These are phyloP conservation scores for Psettodes erumei DNA, from an alignment of 2,113 vertebrate genomes.

Conservation along the genomic window DNA sequence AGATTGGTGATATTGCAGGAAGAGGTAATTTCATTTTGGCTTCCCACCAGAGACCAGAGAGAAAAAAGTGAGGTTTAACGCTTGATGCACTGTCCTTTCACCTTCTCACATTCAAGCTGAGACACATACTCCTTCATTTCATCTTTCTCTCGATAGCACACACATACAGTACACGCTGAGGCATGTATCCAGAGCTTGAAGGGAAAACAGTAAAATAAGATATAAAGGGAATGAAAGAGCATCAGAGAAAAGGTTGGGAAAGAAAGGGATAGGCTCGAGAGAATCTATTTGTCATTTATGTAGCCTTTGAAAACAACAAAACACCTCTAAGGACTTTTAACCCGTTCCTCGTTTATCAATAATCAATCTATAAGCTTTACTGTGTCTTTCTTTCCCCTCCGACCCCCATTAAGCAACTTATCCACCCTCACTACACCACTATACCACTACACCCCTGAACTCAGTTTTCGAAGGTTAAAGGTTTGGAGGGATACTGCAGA, in stretches of 20 bases:
- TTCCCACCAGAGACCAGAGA: conserved; percentile 59
- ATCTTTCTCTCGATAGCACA: conserved; percentile 6
- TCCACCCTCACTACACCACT: background rate
- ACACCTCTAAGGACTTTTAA: background rate
- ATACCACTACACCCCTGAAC: too few species aligned
- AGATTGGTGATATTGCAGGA: conserved; percentile 71
- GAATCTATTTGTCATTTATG: background rate
- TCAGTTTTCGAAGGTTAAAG: too few species aligned
- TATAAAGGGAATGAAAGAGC: background rate
- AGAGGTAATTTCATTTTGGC: conserved; percentile 72
- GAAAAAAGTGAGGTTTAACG: conserved; percentile 45
- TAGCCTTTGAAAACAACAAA: background rate
- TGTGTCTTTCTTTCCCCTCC: background rate
- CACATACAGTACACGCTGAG: conserved; percentile 3
- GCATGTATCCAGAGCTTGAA: background rate
- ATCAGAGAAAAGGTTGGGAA: background rate
- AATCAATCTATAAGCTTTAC: background rate
- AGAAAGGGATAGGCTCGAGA: too few species aligned
- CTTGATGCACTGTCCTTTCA: conserved; percentile 50
- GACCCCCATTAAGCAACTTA: conserved; percentile 4
- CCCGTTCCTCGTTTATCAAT: background rate
- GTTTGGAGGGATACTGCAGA: background rate
- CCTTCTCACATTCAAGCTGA: conserved; percentile 46
- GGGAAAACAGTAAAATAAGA: background rate
- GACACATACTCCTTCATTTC: conserved; percentile 42